Percentiles rank a stretch among this genome's conserved stretches.
phyloP scores from a whole-genome alignment of 2,888 invertebrate species.

The Caenorhabditis wallacei region DNA sequence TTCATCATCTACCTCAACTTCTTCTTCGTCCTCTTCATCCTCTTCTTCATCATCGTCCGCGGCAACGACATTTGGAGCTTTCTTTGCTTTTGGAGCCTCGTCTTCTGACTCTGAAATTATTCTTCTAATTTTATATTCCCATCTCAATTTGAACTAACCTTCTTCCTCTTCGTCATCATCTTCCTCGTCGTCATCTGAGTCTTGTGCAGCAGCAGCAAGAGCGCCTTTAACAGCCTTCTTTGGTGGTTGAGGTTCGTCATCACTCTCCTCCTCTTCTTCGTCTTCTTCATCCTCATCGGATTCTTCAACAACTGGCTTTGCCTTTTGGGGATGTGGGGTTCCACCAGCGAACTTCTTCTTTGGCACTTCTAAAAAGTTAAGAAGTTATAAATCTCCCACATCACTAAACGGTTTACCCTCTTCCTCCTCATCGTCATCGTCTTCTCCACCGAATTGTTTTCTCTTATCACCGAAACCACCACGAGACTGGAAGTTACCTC shows the following conservation, averaged over 20 bases:
- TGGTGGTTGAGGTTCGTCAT: constrained; percentile 49
- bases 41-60: constrained; percentile 61
- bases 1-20: constrained; percentile 50
- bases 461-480: constrained; percentile 69
- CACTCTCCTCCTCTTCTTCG: constrained; percentile 68
- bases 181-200: constrained; percentile 63
- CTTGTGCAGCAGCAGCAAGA: constrained; percentile 49
- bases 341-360: constrained; percentile 58
- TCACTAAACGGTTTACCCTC: background rate
- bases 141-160: background rate
- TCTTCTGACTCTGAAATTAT: constrained; percentile 44
- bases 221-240: constrained; percentile 51
- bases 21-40: constrained; percentile 51
- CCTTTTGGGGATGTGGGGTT: constrained; percentile 33
- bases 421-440: constrained; percentile 66
- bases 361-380: constrained; percentile 51
- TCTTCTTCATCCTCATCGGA: constrained; percentile 67
- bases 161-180: constrained; percentile 63
- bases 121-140: background rate
- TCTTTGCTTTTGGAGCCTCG: constrained; percentile 30
- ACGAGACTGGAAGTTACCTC: constrained; percentile 56
- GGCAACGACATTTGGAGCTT: background rate
- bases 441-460: constrained; percentile 66
- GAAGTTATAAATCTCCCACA: background rate
- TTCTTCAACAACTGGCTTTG: constrained; percentile 28